Percentiles rank a stretch among this genome's conserved stretches.
Evolutionary conservation across 2,113 vertebrate species (phyloP).

Genomic region (Orycteropus afer): DNA sequence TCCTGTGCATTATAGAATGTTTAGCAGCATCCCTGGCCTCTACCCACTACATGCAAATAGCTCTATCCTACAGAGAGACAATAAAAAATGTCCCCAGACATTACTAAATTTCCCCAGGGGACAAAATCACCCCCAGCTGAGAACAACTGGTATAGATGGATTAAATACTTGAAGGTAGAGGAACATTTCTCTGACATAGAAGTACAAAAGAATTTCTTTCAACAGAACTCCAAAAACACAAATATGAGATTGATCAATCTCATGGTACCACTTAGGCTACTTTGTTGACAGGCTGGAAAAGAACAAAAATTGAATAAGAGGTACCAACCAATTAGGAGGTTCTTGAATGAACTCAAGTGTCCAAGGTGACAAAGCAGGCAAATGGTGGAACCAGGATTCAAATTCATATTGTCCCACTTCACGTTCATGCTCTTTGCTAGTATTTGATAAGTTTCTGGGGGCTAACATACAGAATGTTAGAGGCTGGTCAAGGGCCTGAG

Average conservation of each 20-base stretch:
- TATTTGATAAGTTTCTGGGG: neutral
- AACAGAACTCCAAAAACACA: neutral
- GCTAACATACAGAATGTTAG: neutral
- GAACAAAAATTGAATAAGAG: neutral
- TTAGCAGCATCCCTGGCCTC: neutral
- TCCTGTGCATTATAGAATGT: neutral
- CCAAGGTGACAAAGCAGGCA: neutral
- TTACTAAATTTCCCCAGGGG: neutral
- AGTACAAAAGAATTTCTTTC: neutral
- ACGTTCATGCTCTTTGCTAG: neutral
- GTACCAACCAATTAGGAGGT: neutral
- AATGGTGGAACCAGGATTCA: too few relatives aligned
- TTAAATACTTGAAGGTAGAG: neutral
- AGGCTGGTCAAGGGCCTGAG: neutral
- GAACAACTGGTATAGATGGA: neutral
- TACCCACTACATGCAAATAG: neutral
- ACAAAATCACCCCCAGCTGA: neutral
- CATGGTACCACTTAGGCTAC: neutral
- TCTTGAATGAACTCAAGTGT: neutral
- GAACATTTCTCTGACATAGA: neutral
- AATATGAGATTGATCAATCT: neutral
- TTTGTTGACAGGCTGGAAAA: neutral
- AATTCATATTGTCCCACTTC: neutral
- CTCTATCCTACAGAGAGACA: neutral
- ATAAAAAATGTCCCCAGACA: neutral